Evolutionary conservation across 1,140 invertebrate species (phyloP), one percentile per base, ranked within the genome.

Genomic region (Anastatus disparis): DNA sequence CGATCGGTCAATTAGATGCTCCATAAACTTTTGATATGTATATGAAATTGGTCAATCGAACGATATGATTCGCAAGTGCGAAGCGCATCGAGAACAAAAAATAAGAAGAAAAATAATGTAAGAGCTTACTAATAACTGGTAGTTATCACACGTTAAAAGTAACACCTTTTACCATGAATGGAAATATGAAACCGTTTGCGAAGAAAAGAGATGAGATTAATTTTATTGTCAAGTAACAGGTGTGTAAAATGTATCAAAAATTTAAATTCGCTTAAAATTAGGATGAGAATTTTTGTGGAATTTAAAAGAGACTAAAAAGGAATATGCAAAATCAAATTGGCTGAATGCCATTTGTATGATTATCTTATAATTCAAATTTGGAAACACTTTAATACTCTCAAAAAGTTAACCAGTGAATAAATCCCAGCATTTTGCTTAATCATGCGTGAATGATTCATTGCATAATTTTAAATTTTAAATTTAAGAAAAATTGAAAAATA

Each of bases 1-100:
- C 79, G 79, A 80, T 80, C 76, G 66, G 68, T 70, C 75, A 74
- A 77, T 78, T 76, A 74, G 66, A 73, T 55, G 68, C n/a, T n/a
- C n/a, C n/a, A n/a, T n/a, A n/a, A n/a, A n/a, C n/a, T 71, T 70
- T 71, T 69, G 67, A 38, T 70, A 52, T n/a, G n/a, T n/a, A n/a
- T n/a, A n/a, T 67, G 52, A 65, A 76, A 82, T 79, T 80, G 81
- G 81, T 78, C 78, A 81, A 82, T 82, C 68, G 56, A n/a, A 24
- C 40, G 46, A 62, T 53, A 58, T 15, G 4, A 62, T 46, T 52
- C 31, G 13, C 3, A 9, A 15, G 55, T 10, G 12, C 35, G 35
- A 15, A 29, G 27, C 12, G 4, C 20, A 2, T 2, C 40, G n/a
- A 4, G 17, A n/a, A 4, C 20, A 29, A 22, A 7, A 17, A 56